Conservation (phyloP, 1,140 invertebrate species). For the Asobara japonica region DNA sequence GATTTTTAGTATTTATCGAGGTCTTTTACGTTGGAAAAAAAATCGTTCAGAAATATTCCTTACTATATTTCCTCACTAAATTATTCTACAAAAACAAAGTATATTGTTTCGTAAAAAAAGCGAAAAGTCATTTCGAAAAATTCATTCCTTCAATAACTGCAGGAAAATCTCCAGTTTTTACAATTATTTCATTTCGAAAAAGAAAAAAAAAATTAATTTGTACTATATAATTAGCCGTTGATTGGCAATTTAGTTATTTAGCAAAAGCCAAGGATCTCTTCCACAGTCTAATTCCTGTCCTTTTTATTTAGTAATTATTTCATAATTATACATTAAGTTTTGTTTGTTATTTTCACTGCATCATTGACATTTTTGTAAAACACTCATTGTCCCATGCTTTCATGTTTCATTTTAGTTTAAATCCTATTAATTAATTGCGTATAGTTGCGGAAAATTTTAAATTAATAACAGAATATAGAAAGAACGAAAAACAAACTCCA, state of each 20-base stretch:
- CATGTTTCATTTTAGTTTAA: background rate
- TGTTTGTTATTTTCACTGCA: background rate
- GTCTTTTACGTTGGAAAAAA: too few species aligned
- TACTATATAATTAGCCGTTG: background rate
- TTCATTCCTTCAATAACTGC: background rate
- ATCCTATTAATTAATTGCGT: background rate
- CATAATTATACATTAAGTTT: background rate
- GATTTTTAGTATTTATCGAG: too few species aligned
- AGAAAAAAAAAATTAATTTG: background rate
- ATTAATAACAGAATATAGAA: constrained; percentile 40
- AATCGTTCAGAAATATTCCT: too few species aligned
- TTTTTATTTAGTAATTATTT: constrained; percentile 34
- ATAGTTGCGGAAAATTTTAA: constrained; percentile 27
- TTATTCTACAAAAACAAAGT: background rate
- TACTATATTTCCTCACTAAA: background rate
- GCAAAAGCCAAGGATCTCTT: constrained; percentile 56
- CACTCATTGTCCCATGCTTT: constrained; percentile 3
- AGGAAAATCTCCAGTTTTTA: background rate
- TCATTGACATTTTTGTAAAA: constrained; percentile 9
- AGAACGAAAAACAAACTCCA: background rate
- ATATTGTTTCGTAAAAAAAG: background rate
- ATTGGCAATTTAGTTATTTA: background rate
- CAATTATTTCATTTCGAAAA: background rate
- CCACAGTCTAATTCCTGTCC: constrained; percentile 43
- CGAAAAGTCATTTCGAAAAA: background rate